Conservation (phyloP, 2,888 invertebrate genomes). For the Morinoia aosen region DNA sequence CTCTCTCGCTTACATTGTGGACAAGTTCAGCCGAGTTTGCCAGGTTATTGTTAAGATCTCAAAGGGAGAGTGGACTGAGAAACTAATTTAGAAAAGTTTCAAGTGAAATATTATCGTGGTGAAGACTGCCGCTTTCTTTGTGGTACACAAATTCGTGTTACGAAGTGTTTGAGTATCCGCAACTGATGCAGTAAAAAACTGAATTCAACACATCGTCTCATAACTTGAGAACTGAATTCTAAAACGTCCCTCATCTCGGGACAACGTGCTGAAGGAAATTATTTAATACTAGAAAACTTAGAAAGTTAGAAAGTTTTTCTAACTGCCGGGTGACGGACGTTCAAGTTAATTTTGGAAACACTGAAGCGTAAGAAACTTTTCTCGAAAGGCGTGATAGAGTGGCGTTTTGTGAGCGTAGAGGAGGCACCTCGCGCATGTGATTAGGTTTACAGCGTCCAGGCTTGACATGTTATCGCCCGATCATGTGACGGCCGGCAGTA, state of each 20-base stretch:
- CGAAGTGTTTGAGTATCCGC: background rate
- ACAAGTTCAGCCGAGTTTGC: background rate
- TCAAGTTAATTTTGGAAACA: background rate
- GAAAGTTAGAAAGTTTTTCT: background rate
- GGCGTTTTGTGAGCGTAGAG: background rate
- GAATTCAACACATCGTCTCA: background rate
- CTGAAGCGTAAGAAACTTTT: background rate
- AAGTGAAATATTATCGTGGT: background rate
- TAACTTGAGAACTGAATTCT: background rate
- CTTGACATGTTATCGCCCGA: background rate
- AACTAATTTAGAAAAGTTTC: background rate
- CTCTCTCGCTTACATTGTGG: background rate
- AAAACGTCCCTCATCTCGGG: background rate
- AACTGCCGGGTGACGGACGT: background rate
- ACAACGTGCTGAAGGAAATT: background rate
- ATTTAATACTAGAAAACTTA: background rate
- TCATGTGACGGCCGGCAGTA: background rate
- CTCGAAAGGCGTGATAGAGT: background rate
- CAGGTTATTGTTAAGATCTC: background rate
- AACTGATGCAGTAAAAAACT: background rate
- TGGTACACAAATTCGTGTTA: background rate
- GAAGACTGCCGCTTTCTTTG: background rate
- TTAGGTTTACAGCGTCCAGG: background rate
- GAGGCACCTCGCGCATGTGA: background rate
- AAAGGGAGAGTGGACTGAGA: background rate